Evolutionary conservation across 2,888 invertebrate species (phyloP), one percentile per base, ranked within the genome.

Genomic region (Pammene aurita): DNA sequence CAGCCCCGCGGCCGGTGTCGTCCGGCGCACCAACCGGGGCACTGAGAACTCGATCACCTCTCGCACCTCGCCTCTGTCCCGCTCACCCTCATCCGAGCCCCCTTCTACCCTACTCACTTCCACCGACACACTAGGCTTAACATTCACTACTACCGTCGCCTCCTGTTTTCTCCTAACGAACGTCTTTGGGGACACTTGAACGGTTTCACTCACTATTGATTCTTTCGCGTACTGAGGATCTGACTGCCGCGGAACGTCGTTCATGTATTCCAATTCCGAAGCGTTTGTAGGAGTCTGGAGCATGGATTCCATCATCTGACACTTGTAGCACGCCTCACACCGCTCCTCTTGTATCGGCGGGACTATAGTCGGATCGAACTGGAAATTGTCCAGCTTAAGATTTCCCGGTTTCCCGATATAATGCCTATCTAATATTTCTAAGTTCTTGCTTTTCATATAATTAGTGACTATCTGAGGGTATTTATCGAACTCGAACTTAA

Each of bases 221-320:
- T 87, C 88, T 18, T 84, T 85, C 0, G 93, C 92, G 73, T 80
- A 89, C 74, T 93, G 92, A 0, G 88, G 89, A 64, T 93, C 92
- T 0, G 81, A 78, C 7, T 85, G 84, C 0, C 88, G 78, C 7
- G 92, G 92, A 73, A 90, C 85, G 66, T 92, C 92, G 73, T 90
- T 90, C 89, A 89, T 89, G 66, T 88, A 92, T 73, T 92, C 92
- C 86, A 96, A 93, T 80, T 96, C 96, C 0, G 96, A 96, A 42
- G 96, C 96, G 82, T 96, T 96, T 0, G 96, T 96, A 0, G 96
- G 96, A 0, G 96, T 96, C 80, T 96, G 96, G 52, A 96, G 86
- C 73, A 94, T 90, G 38, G 94, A 94, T 54, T 93, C 92, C 84
- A 93, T 89, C 76, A 93, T 83, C 74, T 92, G 89, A 74, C 93